These are phyloP conservation scores for Pundamilia nyererei DNA, from an alignment of 2,113 vertebrate species.

Conservation along the genomic window DNA sequence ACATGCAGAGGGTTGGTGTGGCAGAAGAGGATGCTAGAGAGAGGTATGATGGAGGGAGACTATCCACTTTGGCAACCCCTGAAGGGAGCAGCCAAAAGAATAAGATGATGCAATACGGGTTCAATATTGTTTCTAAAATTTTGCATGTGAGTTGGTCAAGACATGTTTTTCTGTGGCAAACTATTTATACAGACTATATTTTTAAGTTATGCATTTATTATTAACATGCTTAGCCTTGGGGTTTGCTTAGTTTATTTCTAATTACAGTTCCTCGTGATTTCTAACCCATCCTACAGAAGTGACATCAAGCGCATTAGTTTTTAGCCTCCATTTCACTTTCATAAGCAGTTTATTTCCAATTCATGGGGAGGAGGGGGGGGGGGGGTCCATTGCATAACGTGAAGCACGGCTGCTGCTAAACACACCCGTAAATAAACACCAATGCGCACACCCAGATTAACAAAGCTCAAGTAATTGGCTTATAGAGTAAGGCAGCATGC, in stretches of 20 bases:
- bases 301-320: background rate
- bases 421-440: background rate
- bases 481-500: slow-evolving; percentile 39
- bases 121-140: background rate
- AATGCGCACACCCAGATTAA: slow-evolving; percentile 41
- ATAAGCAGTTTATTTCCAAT: background rate
- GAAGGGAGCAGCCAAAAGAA: background rate
- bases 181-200: background rate
- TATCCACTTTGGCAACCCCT: background rate
- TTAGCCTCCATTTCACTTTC: background rate
- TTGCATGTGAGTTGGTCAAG: background rate
- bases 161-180: background rate
- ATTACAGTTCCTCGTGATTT: background rate
- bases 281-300: background rate
- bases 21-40: background rate
- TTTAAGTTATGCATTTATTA: background rate
- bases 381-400: background rate
- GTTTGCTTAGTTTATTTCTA: background rate
- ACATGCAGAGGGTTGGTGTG: background rate
- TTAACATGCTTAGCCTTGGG: background rate
- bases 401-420: background rate
- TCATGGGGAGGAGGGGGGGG: no score
- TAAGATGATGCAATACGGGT: background rate
- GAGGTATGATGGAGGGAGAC: background rate
- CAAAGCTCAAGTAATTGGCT: slow-evolving; percentile 57